These are phyloP conservation scores for Isichthys henryi DNA, from an alignment of 2,113 vertebrate genomes.

Conservation along the genomic window DNA sequence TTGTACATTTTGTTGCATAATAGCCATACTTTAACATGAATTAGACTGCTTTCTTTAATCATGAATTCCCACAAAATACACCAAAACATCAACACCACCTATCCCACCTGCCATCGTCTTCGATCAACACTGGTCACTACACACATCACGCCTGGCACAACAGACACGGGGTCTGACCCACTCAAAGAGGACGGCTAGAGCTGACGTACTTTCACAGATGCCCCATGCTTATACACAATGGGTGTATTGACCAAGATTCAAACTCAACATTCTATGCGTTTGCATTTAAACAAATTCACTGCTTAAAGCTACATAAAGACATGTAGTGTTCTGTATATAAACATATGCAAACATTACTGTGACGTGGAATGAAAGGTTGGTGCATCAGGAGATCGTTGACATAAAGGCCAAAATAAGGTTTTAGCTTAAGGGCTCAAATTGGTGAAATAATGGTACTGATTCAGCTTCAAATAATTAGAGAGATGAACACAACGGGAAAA, in stretches of 20 bases:
- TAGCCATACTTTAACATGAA: neutral
- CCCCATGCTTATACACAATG: neutral
- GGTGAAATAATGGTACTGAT: neutral
- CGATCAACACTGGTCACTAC: neutral
- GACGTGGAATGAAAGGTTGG: neutral
- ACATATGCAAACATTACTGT: neutral
- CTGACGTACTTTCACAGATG: neutral
- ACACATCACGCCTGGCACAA: neutral
- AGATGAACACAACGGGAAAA: neutral
- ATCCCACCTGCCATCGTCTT: neutral
- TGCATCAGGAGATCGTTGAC: neutral
- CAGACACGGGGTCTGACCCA: no score
- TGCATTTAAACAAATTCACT: neutral
- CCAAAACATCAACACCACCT: neutral
- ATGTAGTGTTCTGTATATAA: neutral
- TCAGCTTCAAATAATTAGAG: neutral
- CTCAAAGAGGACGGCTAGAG: neutral
- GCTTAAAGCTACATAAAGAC: neutral
- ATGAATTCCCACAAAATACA: neutral
- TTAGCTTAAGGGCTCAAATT: neutral
- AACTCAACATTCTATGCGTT: neutral
- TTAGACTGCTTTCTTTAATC: neutral
- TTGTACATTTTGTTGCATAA: neutral
- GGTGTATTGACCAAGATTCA: neutral
- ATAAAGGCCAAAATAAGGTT: neutral